Evolutionary conservation across 2,888 invertebrate genomes (phyloP).

Genomic region (Baccha elongata): DNA sequence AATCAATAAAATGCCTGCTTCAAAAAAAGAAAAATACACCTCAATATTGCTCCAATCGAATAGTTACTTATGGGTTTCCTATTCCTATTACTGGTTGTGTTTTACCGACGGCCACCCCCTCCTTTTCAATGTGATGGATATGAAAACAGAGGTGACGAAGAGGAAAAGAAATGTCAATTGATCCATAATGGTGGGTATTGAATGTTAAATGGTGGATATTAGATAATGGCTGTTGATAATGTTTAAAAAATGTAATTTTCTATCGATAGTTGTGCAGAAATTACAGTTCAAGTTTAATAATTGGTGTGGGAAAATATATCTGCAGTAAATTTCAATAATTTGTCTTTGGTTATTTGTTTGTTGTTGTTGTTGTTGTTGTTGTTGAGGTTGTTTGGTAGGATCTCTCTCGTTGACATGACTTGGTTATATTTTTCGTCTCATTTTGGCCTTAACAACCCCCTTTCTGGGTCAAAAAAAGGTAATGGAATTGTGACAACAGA

Average conservation of each 20-base stretch:
- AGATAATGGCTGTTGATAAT: neutral
- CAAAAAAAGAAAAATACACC: constrained; percentile 51
- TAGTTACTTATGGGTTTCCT: constrained; percentile 73
- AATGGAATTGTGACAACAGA: constrained; percentile 69
- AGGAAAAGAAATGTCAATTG: neutral
- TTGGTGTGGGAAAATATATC: neutral
- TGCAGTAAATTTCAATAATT: constrained; percentile 44
- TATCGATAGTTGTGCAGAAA: neutral
- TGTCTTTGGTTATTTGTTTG: neutral
- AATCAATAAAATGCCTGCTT: constrained; percentile 7
- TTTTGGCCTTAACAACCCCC: constrained; percentile 45
- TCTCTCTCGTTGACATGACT: constrained; percentile 47
- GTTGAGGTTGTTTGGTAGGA: too few species aligned
- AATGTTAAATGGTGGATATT: constrained; percentile 5
- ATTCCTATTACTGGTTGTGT: constrained; percentile 69
- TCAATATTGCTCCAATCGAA: constrained; percentile 73
- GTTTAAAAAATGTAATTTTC: neutral
- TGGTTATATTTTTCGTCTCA: constrained; percentile 60
- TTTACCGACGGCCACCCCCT: constrained; percentile 68
- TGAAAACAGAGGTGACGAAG: neutral
- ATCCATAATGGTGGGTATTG: neutral
- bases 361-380: too few species aligned
- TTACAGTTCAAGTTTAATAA: constrained; percentile 19
- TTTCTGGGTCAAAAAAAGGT: too few species aligned
- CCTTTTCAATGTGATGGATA: constrained; percentile 44